phyloP scores from a whole-genome alignment of 2,888 invertebrate genomes.

The Podabrus alpinus region DNA sequence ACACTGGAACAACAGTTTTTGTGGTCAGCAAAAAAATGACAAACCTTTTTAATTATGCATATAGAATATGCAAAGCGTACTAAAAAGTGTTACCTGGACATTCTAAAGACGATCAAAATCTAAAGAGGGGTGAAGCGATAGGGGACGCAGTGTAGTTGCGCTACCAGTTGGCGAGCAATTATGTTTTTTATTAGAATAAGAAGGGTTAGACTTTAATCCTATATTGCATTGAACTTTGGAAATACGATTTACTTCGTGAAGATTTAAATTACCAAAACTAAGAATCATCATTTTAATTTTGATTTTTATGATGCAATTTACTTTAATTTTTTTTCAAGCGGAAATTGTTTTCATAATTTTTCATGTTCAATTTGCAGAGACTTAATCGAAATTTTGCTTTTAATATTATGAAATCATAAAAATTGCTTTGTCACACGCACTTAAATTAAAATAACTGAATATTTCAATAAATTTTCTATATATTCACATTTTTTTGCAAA shows the following conservation, averaged over 20 bases:
- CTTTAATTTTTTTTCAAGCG: background rate
- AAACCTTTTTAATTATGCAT: constrained; percentile 46
- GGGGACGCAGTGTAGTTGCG: background rate
- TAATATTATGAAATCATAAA: too few relatives aligned
- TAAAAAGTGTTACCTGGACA: constrained; percentile 17
- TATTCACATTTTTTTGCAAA: too few relatives aligned
- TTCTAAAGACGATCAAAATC: background rate
- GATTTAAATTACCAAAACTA: background rate
- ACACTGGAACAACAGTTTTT: constrained; percentile 46
- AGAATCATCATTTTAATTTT: background rate
- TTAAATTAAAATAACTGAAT: background rate
- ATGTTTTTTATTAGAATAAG: constrained; percentile 3
- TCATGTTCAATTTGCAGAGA: background rate
- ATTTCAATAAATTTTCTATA: too few relatives aligned
- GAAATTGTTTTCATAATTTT: background rate
- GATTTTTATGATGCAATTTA: background rate
- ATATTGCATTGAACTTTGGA: background rate
- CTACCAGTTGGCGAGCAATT: constrained; percentile 10
- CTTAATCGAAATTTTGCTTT: too few relatives aligned
- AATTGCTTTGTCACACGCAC: background rate
- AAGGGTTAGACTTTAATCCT: background rate
- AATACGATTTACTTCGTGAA: background rate
- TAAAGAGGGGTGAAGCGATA: background rate
- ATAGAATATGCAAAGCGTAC: constrained; percentile 16
- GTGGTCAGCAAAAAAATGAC: constrained; percentile 45